phyloP scores from a whole-genome alignment of 2,113 vertebrate species.

The Climacteris rufus region DNA sequence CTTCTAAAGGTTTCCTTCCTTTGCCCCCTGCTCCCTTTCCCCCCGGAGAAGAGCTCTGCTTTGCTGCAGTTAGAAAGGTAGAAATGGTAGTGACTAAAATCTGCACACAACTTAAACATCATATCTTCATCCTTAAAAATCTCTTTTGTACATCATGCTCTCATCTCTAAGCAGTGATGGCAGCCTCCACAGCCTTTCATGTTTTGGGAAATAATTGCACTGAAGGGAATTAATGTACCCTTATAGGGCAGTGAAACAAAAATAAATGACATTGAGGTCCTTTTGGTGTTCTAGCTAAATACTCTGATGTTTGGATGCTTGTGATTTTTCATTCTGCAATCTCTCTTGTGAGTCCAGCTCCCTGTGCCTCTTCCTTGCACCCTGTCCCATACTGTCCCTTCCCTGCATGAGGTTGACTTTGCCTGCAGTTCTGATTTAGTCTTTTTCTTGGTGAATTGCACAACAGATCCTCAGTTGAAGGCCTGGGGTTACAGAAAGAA shows the following conservation, averaged over 20 bases:
- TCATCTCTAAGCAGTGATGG: background rate
- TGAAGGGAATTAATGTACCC: background rate
- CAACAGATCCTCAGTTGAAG: background rate
- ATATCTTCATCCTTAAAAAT: background rate
- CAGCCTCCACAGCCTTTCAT: background rate
- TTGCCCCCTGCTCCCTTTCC: rapidly evolving
- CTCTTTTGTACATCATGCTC: background rate
- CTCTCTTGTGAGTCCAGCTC: background rate
- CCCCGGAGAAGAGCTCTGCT: background rate
- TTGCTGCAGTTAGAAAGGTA: background rate
- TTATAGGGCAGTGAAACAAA: background rate
- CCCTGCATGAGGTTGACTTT: background rate
- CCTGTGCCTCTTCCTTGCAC: background rate
- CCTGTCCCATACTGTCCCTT: background rate
- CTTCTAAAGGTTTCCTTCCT: background rate
- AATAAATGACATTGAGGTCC: background rate
- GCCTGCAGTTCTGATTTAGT: background rate
- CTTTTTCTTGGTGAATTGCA: background rate
- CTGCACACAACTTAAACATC: background rate
- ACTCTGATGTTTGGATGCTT: background rate
- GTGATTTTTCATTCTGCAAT: background rate
- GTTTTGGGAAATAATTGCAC: background rate
- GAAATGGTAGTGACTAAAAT: background rate
- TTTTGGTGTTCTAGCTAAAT: background rate
- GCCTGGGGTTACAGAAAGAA: background rate